Base-by-base conservation (phyloP, 1,140 invertebrate genomes). In the Bombus huntii region DNA sequence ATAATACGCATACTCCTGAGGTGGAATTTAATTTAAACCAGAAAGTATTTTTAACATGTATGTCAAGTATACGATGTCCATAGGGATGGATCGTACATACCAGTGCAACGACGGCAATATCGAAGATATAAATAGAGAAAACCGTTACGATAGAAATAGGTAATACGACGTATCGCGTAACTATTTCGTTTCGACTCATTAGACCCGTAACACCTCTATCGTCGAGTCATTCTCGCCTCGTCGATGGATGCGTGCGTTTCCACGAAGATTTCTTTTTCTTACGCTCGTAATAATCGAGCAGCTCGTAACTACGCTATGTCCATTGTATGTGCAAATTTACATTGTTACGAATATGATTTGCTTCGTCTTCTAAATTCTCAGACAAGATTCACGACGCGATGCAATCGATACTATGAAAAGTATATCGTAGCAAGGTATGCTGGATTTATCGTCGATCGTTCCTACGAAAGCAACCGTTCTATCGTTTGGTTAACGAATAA, bases 11-110 rank as follows among this genome's bases (percentile, higher is more conserved):
- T 80, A 77, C 70, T 42, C 82, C 68, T 65, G 78, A 82, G 76
- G 42, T 47, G 81, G 78, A 87, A 74, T 87, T 85, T 44, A 83
- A 86, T 90, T 90, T 88, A 82, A 81, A 90, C 83, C 89, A 81
- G 87, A 74, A 88, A 78, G 89, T 90, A 90, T 90, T 90, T 90
- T 90, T 90, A 90, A 90, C 88, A 90, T 90, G 79, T 90, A 73
- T 90, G 89, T 90, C 89, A 90, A 90, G 88, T 90, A 90, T 90
- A 90, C 88, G n/a, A 74, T 80, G 86, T 81, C 76, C 89, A 90
- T 90, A 90, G 88, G 83, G 88, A 83, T 88, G 79, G 79, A 66
- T 81, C 71, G 74, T 83, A 62, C 74, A 71, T 81, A 81, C 65
- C 53, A 53, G 85, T 83, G 78, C 80, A 65, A 86, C 72, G 81